Percentiles rank a stretch among this genome's conserved stretches.
Evolutionary conservation across 2,113 vertebrate genomes (phyloP).

Genomic region (Leptobrachium ailaonicum): DNA sequence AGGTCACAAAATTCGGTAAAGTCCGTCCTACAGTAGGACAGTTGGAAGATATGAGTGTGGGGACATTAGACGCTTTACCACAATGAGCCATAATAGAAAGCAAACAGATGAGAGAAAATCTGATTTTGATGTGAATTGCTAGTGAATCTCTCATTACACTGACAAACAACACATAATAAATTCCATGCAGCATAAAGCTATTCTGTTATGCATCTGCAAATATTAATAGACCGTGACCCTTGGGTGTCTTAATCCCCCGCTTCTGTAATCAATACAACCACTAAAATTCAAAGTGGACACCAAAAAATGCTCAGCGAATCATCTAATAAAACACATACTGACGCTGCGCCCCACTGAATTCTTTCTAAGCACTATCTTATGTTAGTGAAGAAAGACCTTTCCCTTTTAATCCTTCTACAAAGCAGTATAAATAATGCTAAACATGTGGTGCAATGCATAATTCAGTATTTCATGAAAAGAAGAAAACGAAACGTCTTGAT

Average conservation of each 20-base stretch:
- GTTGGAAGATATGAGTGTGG: no score
- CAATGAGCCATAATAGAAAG: no score
- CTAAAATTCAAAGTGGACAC: constrained; percentile 9
- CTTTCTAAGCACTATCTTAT: constrained; percentile 18
- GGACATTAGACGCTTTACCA: no score
- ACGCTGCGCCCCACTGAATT: constrained; percentile 30
- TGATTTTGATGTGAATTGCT: constrained; percentile 22
- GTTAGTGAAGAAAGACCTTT: constrained; percentile 5
- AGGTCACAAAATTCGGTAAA: no score
- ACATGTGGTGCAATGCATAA: constrained; percentile 36
- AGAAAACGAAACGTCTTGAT: background rate
- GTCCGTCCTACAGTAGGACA: no score
- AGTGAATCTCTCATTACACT: background rate
- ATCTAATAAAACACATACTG: constrained; percentile 18
- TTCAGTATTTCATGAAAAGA: constrained; percentile 27
- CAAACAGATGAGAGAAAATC: no score
- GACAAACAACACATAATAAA: constrained; percentile 19
- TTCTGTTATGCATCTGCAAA: constrained; percentile 7
- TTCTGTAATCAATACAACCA: constrained; percentile 23
- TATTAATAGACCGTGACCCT: constrained; percentile 18
- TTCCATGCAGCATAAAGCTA: constrained; percentile 13
- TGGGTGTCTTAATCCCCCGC: background rate
- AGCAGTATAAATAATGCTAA: constrained; percentile 44
- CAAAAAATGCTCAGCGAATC: constrained; percentile 4
- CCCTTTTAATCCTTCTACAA: constrained; percentile 34